Base-by-base conservation (phyloP, 2,113 vertebrate genomes). In the Otolemur garnettii region DNA sequence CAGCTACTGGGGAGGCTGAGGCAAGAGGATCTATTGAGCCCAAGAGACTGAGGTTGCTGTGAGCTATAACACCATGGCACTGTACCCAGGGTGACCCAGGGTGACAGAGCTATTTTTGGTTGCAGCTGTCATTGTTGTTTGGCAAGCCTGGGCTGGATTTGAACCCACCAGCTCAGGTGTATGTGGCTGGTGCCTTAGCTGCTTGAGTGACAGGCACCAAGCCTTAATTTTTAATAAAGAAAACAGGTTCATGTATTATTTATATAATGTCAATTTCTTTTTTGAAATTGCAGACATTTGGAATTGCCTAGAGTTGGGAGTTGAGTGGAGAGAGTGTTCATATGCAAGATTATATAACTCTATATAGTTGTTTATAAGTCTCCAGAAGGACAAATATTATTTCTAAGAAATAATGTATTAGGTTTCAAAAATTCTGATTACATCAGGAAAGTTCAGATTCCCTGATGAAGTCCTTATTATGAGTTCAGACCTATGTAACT, bases 381-480 rank as follows among this genome's bases (percentile, higher is more conserved):
- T 66, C 55, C 3, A n/a, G 78, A 18, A 95, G 60, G 50, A 69
- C 66, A 89, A 82, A 85, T 88, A n/a, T 5, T 28, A 85, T 86
- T 93, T 62, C 45, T 33, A 66, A 77, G 55, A 96, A 86, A 92
- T 68, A 75, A 55, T 17, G 22, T 64, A 75, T 83, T 28, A 64
- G 62, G 74, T n/a, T 64, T 80, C 38, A 55, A 75, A 88, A 33
- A 82, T 86, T 93, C 78, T 89, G 71, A 74, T 83, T 84, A 59
- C 21, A 88, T 72, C 42, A 38, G 10, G 80, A 90, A 35, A 64
- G 50, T 83, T 69, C n/a, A 71, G 57, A 89, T 53, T 35, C 55
- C 33, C 45, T 53, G 22, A 3, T 50, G 14, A 79, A 42, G 35
- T 87, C 50, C 33, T 85, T 78, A 64, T 81, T 74, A 50, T 81